Base-by-base conservation (phyloP, 2,113 vertebrate species). In the Glaucomys volans region DNA sequence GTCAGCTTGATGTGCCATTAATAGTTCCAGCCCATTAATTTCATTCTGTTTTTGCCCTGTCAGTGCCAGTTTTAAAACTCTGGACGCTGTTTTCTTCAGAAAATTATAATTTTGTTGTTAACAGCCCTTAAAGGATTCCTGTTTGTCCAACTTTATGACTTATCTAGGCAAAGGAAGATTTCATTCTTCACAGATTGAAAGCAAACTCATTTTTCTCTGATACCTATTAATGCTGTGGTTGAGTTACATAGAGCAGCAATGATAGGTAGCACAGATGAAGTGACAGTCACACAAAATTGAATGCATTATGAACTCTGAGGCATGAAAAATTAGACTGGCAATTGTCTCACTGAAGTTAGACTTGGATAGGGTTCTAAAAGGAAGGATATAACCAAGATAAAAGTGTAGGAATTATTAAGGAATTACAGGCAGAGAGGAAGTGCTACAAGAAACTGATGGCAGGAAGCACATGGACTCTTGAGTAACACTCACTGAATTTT, bases 81-180 rank as follows among this genome's bases (percentile, higher is more conserved):
- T 44, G 35, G 28, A n/a, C 42, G 52, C 42, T 35, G 40, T 87
- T 90, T 72, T 92, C 74, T 94, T 87, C 59, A 93, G 93, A 57
- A 87, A 94, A 74, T 7, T 83, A 82, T 59, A 81, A 57, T 67
- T 72, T 11, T 42, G n/a, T 66, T 72, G 44, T 47, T 47, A 47
- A 35, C 35, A 77, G 40, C 4, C 28, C 62, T 91, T 71, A 79
- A 83, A 91, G 28, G 35, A 69, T 77, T 79, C 40, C 40, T 89
- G 14, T 24, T 52, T 82, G n/a, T 87, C 59, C 24, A 67, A 28
- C 30, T 89, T 94, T 44, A 92, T 94, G 79, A 79, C 74, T 92
- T 92, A 69, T 42, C 47, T 90, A n/a, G 24, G 32, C 32, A 91
- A 90, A 92, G 87, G 69, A 76, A 85, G 64, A 62, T 72, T 92